A percentile compares a stretch with the other conserved stretches of the same genome.
phyloP scores from a whole-genome alignment of 2,888 invertebrate species.

The Notocelia uddmanniana region DNA sequence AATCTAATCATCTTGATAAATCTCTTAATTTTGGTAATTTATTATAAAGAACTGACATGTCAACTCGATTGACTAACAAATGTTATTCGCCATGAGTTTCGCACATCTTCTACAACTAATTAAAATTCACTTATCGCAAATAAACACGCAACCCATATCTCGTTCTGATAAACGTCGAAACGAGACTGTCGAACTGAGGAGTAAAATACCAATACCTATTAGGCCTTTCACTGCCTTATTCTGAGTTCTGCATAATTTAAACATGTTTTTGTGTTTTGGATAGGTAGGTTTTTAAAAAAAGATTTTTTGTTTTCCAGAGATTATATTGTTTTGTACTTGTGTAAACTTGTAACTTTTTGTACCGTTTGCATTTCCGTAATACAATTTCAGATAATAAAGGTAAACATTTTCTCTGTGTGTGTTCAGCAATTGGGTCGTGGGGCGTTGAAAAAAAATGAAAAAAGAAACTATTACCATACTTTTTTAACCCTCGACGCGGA shows the following conservation, averaged over 20 bases:
- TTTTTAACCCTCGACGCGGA: too few relatives aligned
- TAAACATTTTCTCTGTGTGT: too few relatives aligned
- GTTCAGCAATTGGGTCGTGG: too few relatives aligned
- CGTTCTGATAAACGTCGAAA: constrained; percentile 59
- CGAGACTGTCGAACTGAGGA: constrained; percentile 57
- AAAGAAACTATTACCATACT: too few relatives aligned
- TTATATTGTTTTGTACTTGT: too few relatives aligned
- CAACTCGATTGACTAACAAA: not conserved
- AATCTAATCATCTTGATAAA: too few relatives aligned
- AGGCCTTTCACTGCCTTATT: constrained; percentile 58
- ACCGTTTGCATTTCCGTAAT: too few relatives aligned
- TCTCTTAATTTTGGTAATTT: not conserved
- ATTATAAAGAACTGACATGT: not conserved
- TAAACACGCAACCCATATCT: constrained; percentile 42
- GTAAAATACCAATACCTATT: constrained; percentile 70
- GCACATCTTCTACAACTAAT: constrained; percentile 20
- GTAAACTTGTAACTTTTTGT: too few relatives aligned
- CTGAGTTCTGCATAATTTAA: constrained; percentile 5
- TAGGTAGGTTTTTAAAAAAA: not conserved
- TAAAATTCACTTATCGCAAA: constrained; percentile 34
- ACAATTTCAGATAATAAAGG: too few relatives aligned
- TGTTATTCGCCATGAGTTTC: constrained; percentile 21
- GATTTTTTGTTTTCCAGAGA: too few relatives aligned
- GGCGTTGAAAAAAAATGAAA: too few relatives aligned
- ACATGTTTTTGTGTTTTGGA: not conserved